phyloP scores from a whole-genome alignment of 2,113 vertebrate genomes.

The Gymnarchus niloticus region DNA sequence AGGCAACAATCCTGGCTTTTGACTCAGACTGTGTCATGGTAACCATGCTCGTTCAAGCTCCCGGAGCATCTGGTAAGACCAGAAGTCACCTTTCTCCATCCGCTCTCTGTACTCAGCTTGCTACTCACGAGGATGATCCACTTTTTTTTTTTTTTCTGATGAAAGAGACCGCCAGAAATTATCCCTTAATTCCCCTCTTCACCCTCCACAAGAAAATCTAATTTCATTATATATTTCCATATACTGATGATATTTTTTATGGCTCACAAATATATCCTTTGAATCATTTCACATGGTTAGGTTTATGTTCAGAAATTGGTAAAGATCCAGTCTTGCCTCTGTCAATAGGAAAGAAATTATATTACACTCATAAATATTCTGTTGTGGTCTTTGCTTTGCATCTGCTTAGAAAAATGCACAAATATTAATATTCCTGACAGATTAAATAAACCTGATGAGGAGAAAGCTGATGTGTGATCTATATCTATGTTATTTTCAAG shows the following conservation, averaged over 20 bases:
- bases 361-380: not conserved
- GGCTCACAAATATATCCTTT: not conserved
- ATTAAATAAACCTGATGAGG: not conserved
- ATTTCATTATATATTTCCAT: not conserved
- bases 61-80: not conserved
- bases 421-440: not conserved
- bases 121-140: not conserved
- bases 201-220: not conserved
- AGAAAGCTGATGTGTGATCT: not conserved
- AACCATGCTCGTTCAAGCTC: not conserved
- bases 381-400: too few relatives aligned
- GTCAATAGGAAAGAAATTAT: conserved; percentile 1
- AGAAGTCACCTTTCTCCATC: not conserved
- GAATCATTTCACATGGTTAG: not conserved
- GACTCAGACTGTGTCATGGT: not conserved
- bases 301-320: not conserved
- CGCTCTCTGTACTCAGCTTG: not conserved
- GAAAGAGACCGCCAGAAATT: not conserved
- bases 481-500: not conserved
- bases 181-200: conserved; percentile 3
- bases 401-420: not conserved
- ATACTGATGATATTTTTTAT: conserved; percentile 5
- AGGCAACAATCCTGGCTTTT: not conserved
- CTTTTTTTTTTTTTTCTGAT: not conserved
- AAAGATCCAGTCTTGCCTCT: not conserved